These are phyloP conservation scores for Dryadula phaetusa DNA, from an alignment of 2,888 invertebrate species.

Conservation along the genomic window DNA sequence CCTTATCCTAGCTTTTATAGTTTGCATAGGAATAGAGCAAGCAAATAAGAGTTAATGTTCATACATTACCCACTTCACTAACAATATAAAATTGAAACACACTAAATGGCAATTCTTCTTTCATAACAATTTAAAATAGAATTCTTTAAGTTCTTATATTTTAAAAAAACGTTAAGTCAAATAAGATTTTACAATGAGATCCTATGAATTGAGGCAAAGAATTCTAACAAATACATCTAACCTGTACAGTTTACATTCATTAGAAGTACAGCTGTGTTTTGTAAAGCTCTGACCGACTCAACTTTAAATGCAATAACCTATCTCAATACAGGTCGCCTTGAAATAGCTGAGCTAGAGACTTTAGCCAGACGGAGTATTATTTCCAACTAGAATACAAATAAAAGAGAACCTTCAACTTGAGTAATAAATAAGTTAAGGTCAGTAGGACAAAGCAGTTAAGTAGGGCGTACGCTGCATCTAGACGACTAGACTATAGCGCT, in stretches of 20 bases:
- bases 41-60: neutral
- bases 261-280: slow-evolving; percentile 68
- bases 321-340: slow-evolving; percentile 75
- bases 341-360: slow-evolving; percentile 70
- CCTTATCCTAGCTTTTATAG: slow-evolving; percentile 37
- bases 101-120: slow-evolving; percentile 15
- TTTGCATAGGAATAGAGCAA: neutral
- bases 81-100: slow-evolving; percentile 9
- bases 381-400: slow-evolving; percentile 61
- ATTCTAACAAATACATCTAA: slow-evolving; percentile 43
- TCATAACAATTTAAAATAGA: slow-evolving; percentile 15
- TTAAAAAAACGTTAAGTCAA: slow-evolving; percentile 32
- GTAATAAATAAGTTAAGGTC: slow-evolving; percentile 77
- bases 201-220: slow-evolving; percentile 24
- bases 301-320: slow-evolving; percentile 73
- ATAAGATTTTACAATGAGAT: slow-evolving; percentile 39
- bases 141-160: slow-evolving; percentile 5
- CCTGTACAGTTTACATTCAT: slow-evolving; percentile 49
- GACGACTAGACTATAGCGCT: slow-evolving; percentile 66
- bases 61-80: neutral
- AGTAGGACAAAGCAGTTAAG: slow-evolving; percentile 59
- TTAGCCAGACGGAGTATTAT: slow-evolving; percentile 64
- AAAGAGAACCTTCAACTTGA: slow-evolving; percentile 80
- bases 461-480: slow-evolving; percentile 68
- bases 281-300: slow-evolving; percentile 64